Evolutionary conservation across 2,113 vertebrate species (phyloP), one percentile per base, ranked within the genome.

Genomic region (Misgurnus anguillicaudatus): DNA sequence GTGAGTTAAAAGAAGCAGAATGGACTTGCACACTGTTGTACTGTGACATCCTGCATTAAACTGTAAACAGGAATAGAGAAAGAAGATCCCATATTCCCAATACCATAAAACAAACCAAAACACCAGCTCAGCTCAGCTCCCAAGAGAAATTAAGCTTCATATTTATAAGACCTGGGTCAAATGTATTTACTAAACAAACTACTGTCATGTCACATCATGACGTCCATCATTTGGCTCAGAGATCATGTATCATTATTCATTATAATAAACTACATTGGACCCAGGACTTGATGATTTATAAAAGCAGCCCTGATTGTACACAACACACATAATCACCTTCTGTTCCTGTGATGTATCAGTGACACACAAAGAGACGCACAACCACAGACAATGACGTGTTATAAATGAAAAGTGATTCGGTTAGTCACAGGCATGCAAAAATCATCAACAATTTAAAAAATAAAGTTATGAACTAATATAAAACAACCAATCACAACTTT

Each of bases 291-390:
- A 62, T 6, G 9, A 42, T n/a, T 53, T 63, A 63, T n/a, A 55
- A 47, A 71, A 16, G 14, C 31, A 41, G 6, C 48, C 65, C 58
- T 13, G 42, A 73, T 45, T 88, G 48, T 19, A 19, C 51, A 57
- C 51, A 58, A 91, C 85, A 74, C 74, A 90, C 90, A 89, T 88
- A 89, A 91, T 97, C 95, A 95, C 95, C 95, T 97, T 86, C 87
- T 94, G 88, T 84, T 95, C 95, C 95, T 96, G 94, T 84, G 80
- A 84, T 77, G 86, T 24, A 94, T 83, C 91, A 87, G 91, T 89
- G 87, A 93, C 90, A 90, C 47, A 69, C 45, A 76, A 87, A 31
- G 81, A 89, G 73, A 88, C 85, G 84, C 47, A 71, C 58, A 66
- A 66, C 55, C 69, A 75, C 42, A 68, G 4, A 71, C 75, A 21